Base-by-base conservation (phyloP, 2,797 vertebrate genomes). In the Prionace glauca region DNA sequence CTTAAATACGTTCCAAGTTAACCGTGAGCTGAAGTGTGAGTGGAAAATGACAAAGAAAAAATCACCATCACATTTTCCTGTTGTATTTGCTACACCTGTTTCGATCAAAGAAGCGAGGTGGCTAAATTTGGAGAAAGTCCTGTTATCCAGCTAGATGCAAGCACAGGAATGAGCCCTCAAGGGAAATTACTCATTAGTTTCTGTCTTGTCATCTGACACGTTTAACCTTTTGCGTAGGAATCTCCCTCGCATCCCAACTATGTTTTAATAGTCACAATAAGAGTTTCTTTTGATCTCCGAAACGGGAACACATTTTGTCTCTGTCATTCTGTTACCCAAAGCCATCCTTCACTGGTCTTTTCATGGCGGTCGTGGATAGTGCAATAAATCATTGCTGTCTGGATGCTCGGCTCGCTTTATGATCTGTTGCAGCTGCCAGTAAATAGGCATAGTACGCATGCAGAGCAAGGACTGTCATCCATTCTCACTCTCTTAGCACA, bases 181-280 rank as follows among this genome's bases (percentile, higher is more conserved):
- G 93, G 93, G 93, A 95, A 95, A 95, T 95, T 71, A 95, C 29
- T 95, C 93, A 56, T 95, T 95, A 50, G 93, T 77, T 77, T 72
- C 71, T 45, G 8, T 77, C 93, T 77, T 77, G 72, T 95, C 41
- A 14, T 56, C 24, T 95, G 93, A 95, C 93, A 95, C 50, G 71
- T 95, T 95, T 95, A 77, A 95, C 93, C 93, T 95, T 95, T 95
- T 56, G 71, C 32, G 93, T 77, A 60, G 93, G 71, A 74, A 77
- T 94, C 69, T 94, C 93, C 69, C 93, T 60, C 10, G 93, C 50
- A 95, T 95, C 71, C 71, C 26, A 60, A 41, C 71, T 45, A 50
- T 77, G 93, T 95, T 74, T 74, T 95, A 95, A 95, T 74, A 77
- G 93, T 45, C 60, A 16, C 93, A 95, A 74, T 95, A 77, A 95